Base-by-base conservation (phyloP, 2,113 vertebrate species). In the Pseudopodoces humilis region DNA sequence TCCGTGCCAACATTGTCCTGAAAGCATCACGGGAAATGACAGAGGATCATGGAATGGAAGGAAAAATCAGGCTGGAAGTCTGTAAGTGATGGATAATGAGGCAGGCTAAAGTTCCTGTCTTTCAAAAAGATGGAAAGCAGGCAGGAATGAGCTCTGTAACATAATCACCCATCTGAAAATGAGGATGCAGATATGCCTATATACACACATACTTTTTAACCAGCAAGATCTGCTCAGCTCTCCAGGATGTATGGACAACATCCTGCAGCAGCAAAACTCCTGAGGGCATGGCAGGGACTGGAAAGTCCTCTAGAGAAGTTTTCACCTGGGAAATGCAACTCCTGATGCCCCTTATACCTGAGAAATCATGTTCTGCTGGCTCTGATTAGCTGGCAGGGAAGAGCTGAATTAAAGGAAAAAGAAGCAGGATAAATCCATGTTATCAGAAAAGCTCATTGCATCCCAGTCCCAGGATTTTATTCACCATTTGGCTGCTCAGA, bases 371-470 rank as follows among this genome's bases (percentile, higher is more conserved):
- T 67, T 47, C 55, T 67, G 60, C 56, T 87, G 86, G 44, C 43
- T 83, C 74, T 49, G 25, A 87, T 75, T 46, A 79, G 77, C 86
- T 85, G 72, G 84, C 63, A 83, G 55, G 65, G 69, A 86, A 85
- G 31, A 86, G 62, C 35, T 79, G 52, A 89, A 86, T 78, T 63
- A 64, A 94, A 89, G 92, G 37, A 58, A 86, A 84, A 93, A 52
- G 67, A 65, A 12, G n/a, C 37, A 91, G 69, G 46, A 81, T 60
- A 89, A 95, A 95, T 33, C 67, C 15, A 41, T 31, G 17, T 64
- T 79, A 65, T 20, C 52, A 88, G 46, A 69, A 91, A 91, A 93
- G 60, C 15, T 47, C 74, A 33, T 55, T 55, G 74, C 44, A 60
- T 35, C 56, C 33, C 43, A 35, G 65, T 28, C 52, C 28, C 43